Evolutionary conservation across 2,797 vertebrate genomes (phyloP).

Genomic region (Strix occidentalis): DNA sequence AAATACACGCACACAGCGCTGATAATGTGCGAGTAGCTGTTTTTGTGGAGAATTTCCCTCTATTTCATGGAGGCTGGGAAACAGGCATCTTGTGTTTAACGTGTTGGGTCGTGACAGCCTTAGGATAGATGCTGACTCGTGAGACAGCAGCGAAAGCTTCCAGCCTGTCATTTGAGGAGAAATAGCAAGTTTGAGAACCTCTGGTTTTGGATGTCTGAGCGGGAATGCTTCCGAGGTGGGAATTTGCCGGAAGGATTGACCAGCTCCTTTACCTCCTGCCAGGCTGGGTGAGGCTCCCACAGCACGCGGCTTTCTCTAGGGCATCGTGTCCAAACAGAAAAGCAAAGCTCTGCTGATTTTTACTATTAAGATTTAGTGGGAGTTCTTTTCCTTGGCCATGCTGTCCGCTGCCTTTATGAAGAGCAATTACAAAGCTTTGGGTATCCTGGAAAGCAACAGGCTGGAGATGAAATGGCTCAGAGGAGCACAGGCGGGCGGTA

Average conservation of each 20-base stretch:
- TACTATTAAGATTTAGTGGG: slow-evolving; percentile 59
- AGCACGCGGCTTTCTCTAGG: background rate
- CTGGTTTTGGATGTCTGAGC: background rate
- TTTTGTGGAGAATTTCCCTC: background rate
- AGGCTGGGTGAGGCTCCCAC: background rate
- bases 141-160: background rate
- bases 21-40: rapidly evolving
- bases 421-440: slow-evolving; percentile 57
- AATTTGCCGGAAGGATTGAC: background rate
- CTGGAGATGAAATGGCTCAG: background rate
- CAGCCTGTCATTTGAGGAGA: background rate
- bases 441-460: slow-evolving; percentile 57
- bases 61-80: rapidly evolving
- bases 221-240: background rate
- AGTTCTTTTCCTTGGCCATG: slow-evolving; percentile 63
- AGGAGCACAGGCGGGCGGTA: background rate
- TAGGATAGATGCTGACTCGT: rapidly evolving
- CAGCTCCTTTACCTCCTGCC: background rate
- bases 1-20: rapidly evolving
- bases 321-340: background rate
- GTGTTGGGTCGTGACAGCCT: rapidly evolving
- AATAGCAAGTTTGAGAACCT: background rate
- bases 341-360: slow-evolving; percentile 49
- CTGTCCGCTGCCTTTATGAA: slow-evolving; percentile 42
- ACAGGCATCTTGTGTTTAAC: rapidly evolving